Percentiles rank a stretch among this genome's conserved stretches.
phyloP scores from a whole-genome alignment of 2,888 invertebrate species.

The Nineta flava region DNA sequence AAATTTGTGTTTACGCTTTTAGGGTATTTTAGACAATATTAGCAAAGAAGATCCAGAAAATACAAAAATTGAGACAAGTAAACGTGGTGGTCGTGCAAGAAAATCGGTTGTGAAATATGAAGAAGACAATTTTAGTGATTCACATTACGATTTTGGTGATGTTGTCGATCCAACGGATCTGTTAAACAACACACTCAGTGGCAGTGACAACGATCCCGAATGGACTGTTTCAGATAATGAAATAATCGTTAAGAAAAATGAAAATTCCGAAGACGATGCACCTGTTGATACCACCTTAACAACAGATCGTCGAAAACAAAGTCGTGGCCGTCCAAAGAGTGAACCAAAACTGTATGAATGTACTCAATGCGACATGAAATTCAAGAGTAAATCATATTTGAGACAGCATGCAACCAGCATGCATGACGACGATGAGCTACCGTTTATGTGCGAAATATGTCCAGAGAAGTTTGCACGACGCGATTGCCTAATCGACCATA shows the following conservation, averaged over 20 bases:
- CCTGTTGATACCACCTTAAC: neutral
- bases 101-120: neutral
- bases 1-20: too few relatives aligned
- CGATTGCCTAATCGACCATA: slow-evolving; percentile 31
- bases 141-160: neutral
- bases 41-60: neutral
- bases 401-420: neutral
- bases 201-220: neutral
- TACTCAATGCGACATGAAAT: neutral
- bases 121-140: neutral
- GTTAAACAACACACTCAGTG: neutral
- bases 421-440: neutral
- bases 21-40: neutral
- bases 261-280: neutral
- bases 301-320: neutral
- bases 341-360: neutral
- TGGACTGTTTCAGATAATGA: neutral
- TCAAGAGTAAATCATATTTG: neutral
- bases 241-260: neutral
- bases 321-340: neutral
- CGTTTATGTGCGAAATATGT: slow-evolving; percentile 20
- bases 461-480: slow-evolving; percentile 29
- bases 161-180: neutral
- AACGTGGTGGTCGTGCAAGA: neutral
- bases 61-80: neutral